Conservation (phyloP, 2,113 vertebrate species). For the Notarius lentiginosus region DNA sequence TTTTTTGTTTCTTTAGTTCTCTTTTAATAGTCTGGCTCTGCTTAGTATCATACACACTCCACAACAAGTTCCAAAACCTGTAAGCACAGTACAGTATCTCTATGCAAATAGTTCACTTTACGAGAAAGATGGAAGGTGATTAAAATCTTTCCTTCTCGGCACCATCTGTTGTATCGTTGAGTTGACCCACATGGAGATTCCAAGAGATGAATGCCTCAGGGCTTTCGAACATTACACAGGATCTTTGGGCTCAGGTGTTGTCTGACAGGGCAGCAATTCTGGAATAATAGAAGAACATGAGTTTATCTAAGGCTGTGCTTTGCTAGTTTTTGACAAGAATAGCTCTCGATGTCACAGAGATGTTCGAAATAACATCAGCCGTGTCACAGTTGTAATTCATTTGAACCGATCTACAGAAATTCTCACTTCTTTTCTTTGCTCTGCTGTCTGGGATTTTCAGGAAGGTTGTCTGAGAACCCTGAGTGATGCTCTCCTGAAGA, state of each 20-base stretch:
- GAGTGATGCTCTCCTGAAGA: background rate
- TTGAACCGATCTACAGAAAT: background rate
- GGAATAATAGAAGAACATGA: slow-evolving; percentile 13
- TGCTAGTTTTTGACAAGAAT: slow-evolving; percentile 1
- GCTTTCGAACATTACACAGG: background rate
- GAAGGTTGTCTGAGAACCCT: background rate
- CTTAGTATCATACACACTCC: background rate
- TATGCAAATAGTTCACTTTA: background rate
- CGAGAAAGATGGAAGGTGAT: slow-evolving; percentile 4
- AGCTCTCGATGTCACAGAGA: background rate
- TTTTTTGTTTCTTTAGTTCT: background rate
- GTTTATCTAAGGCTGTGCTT: slow-evolving; percentile 7
- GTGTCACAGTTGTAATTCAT: background rate
- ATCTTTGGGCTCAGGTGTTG: slow-evolving; percentile 39
- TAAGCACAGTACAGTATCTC: background rate
- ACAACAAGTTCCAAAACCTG: background rate
- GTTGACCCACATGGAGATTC: slow-evolving; percentile 41
- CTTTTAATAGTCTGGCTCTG: background rate
- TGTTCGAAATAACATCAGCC: slow-evolving; percentile 4
- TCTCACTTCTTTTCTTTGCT: slow-evolving; percentile 3
- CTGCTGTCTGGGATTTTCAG: background rate
- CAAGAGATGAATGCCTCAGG: slow-evolving; percentile 26
- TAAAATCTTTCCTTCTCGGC: slow-evolving; percentile 19
- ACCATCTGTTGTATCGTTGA: slow-evolving; percentile 26
- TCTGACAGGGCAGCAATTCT: slow-evolving; percentile 35